phyloP scores from a whole-genome alignment of 2,797 vertebrate species.

The Xiphorhynchus erythropygius region DNA sequence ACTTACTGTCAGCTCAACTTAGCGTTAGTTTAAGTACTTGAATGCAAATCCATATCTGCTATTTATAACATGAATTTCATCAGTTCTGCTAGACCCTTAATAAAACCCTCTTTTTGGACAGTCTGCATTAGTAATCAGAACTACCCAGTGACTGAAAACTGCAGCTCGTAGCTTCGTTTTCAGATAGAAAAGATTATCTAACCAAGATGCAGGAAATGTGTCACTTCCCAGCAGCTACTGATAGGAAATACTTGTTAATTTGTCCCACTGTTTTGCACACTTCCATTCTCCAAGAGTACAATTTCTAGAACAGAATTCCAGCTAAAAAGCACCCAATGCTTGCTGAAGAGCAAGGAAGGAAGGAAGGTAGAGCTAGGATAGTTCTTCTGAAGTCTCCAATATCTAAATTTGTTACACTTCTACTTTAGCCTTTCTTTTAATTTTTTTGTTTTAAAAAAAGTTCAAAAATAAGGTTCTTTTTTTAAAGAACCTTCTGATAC shows the following conservation, averaged over 20 bases:
- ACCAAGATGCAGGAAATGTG: slow-evolving; percentile 20
- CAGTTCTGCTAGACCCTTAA: not conserved
- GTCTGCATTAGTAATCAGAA: not conserved
- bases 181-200: not conserved
- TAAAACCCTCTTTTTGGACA: not conserved
- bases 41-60: not conserved
- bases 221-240: slow-evolving; percentile 18
- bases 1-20: not conserved
- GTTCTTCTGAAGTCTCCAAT: not conserved
- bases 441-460: not conserved
- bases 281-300: not conserved
- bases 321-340: not conserved
- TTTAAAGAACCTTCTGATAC: not conserved
- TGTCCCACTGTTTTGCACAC: not conserved
- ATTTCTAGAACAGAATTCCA: not conserved
- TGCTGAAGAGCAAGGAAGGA: not conserved
- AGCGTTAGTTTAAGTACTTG: not conserved
- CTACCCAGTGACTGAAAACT: not conserved
- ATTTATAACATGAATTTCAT: not conserved
- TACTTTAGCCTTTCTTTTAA: not conserved
- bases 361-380: not conserved
- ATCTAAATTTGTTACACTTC: not conserved
- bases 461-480: no score
- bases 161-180: not conserved
- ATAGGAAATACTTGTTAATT: slow-evolving; percentile 23